Evolutionary conservation across 23 tunicate genomes (phyloP), one percentile per base, ranked within the genome.

Genomic region (Ciona savignyi): DNA sequence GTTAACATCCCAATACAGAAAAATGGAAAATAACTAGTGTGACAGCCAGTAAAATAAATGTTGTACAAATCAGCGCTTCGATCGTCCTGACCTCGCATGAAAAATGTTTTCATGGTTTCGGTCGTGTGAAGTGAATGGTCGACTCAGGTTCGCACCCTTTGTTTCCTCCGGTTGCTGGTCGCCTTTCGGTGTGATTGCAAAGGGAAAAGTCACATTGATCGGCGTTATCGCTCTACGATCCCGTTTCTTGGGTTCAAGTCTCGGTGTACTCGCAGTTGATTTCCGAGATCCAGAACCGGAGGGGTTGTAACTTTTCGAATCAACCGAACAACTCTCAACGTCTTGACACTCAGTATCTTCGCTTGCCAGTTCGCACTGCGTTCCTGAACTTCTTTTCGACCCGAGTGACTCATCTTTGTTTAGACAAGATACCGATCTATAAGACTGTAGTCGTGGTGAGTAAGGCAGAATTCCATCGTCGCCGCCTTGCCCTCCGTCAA

Each of bases 401-500:
- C 56, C 56, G 9, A 6, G 11, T 42, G 56, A 42, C 9, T 42
- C 56, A 42, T 42, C 56, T 9, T 42, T 42, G 56, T 42, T 42
- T 42, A 15, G 56, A 42, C 15, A 6, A 42, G 56, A 42, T 42
- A 42, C 11, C 56, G 56, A 42, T 42, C 56, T 42, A 15, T 71
- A 80, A 62, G 78, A 51, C 25, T 77, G 66, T 15, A 9, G 11
- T 42, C 56, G 9, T 6, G 56, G 56, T 42, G 56, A 42, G 56
- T 42, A 42, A 42, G 56, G 56, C 56, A 42, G 9, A 22, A 81
- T 73, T 27, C 85, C 85, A 25, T 74, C 70, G 34, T 82, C 87
- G 22, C 80, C 80, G 23, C 80, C 80, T 11, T 74, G 35, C 25
- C 80, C 87, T 20, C 80, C 80, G 62, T 82, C 87, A 2, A 82